A percentile compares a stretch with the other conserved stretches of the same genome.
Evolutionary conservation across 2,888 invertebrate species (phyloP).

Genomic region (Caenorhabditis sinica): DNA sequence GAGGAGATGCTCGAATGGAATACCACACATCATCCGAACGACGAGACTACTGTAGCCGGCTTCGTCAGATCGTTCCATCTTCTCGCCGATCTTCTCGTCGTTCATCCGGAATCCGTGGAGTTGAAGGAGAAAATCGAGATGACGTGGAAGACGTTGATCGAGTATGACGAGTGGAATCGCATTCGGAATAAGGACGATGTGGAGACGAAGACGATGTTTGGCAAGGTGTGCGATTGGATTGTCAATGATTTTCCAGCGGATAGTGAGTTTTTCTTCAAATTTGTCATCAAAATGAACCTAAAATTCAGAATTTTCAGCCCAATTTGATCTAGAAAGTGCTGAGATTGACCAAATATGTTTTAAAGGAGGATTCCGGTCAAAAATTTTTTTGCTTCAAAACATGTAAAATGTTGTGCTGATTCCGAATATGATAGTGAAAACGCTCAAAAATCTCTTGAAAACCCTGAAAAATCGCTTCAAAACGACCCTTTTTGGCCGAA

Average conservation of each 20-base stretch:
- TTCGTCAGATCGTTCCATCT: slow-evolving; percentile 56
- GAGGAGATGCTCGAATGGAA: slow-evolving; percentile 68
- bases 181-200: slow-evolving; percentile 45
- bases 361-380: too few species aligned
- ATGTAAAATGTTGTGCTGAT: too few species aligned
- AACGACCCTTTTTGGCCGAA: too few species aligned
- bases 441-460: too few species aligned
- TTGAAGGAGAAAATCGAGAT: slow-evolving; percentile 47
- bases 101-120: slow-evolving; percentile 29
- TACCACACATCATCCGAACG: slow-evolving; percentile 42
- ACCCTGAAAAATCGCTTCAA: too few species aligned
- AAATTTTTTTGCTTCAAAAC: too few species aligned
- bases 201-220: slow-evolving; percentile 62
- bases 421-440: too few species aligned
- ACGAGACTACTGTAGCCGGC: slow-evolving; percentile 55
- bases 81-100: slow-evolving; percentile 46
- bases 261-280: slow-evolving; percentile 41
- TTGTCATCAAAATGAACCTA: too few species aligned
- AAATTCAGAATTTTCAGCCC: too few species aligned
- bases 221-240: slow-evolving; percentile 57
- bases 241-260: slow-evolving; percentile 18
- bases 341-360: too few species aligned
- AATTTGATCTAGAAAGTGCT: too few species aligned
- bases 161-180: slow-evolving; percentile 57
- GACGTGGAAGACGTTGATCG: slow-evolving; percentile 55